A percentile compares a stretch with the other conserved stretches of the same genome.
Evolutionary conservation across 2,888 invertebrate genomes (phyloP).

Genomic region (Geophilus truncorum): DNA sequence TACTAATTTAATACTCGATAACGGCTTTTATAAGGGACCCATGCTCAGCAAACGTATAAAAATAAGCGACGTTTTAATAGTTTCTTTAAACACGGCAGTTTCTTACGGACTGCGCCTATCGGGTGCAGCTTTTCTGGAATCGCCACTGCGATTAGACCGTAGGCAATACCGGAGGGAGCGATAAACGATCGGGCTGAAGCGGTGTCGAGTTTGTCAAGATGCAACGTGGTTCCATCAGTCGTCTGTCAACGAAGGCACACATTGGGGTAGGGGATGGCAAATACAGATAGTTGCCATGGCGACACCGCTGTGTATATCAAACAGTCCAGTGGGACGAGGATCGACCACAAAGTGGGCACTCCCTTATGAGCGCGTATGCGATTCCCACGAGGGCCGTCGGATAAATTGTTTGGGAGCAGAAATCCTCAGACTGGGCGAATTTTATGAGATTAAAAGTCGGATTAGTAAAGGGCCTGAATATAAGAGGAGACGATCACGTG

Average conservation of each 20-base stretch:
- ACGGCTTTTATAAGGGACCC: no score
- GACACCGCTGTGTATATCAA: conserved; percentile 10
- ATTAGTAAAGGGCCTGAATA: conserved; percentile 7
- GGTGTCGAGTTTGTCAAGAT: conserved; percentile 31
- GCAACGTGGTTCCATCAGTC: conserved; percentile 28
- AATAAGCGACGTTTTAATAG: no score
- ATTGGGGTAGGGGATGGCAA: conserved; percentile 17
- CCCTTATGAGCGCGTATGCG: not conserved
- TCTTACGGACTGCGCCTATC: no score
- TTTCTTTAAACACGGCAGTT: no score
- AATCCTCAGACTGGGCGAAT: not conserved
- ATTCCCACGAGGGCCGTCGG: conserved; percentile 15
- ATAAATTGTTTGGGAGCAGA: conserved; percentile 19
- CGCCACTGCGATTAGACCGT: not conserved
- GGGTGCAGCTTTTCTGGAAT: not conserved
- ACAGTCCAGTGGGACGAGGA: not conserved
- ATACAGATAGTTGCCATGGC: conserved; percentile 20
- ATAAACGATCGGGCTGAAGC: not conserved
- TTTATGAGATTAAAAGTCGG: conserved; percentile 32
- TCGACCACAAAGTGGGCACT: conserved; percentile 7
- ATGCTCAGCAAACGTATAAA: no score
- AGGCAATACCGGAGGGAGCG: conserved; percentile 11
- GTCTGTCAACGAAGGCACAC: conserved; percentile 29
- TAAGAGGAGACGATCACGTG: not conserved
- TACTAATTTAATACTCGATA: no score